Percentiles rank a stretch among this genome's conserved stretches.
Conservation (phyloP, 2,797 vertebrate genomes). For the Oreonectes daqikongensis region DNA sequence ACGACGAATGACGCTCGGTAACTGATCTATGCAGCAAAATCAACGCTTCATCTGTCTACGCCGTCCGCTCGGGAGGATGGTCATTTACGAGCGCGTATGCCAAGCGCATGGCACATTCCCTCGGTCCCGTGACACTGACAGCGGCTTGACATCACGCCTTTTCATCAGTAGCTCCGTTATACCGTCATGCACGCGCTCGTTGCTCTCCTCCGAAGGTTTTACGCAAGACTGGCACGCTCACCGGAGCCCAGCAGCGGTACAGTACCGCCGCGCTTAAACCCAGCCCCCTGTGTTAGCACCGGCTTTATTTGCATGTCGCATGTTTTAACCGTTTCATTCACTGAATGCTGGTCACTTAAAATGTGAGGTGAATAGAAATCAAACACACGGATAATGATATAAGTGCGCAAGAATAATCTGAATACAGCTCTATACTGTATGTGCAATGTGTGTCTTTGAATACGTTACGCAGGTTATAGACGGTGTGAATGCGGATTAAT, state of each 20-base stretch:
- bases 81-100: slow-evolving; percentile 58
- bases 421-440: background rate
- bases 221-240: slow-evolving; percentile 68
- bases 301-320: slow-evolving; percentile 64
- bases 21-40: slow-evolving; percentile 52
- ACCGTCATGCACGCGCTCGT: slow-evolving; percentile 51
- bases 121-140: slow-evolving; percentile 61
- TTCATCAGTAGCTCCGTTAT: slow-evolving; percentile 48
- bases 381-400: background rate
- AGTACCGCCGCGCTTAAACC: slow-evolving; percentile 74
- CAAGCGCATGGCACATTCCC: slow-evolving; percentile 66
- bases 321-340: slow-evolving; percentile 73
- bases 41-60: slow-evolving; percentile 57
- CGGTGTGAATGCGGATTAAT: too few species aligned
- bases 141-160: slow-evolving; percentile 60
- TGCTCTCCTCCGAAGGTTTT: slow-evolving; percentile 58
- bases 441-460: background rate
- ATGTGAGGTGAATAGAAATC: background rate
- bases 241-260: slow-evolving; percentile 72
- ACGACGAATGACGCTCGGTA: slow-evolving; percentile 44
- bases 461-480: too few species aligned
- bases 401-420: background rate
- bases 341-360: background rate
- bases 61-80: slow-evolving; percentile 31
- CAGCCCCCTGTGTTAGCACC: slow-evolving; percentile 70